These are phyloP conservation scores for Eleginops maclovinus DNA, from an alignment of 2,113 vertebrate genomes.

Conservation along the genomic window DNA sequence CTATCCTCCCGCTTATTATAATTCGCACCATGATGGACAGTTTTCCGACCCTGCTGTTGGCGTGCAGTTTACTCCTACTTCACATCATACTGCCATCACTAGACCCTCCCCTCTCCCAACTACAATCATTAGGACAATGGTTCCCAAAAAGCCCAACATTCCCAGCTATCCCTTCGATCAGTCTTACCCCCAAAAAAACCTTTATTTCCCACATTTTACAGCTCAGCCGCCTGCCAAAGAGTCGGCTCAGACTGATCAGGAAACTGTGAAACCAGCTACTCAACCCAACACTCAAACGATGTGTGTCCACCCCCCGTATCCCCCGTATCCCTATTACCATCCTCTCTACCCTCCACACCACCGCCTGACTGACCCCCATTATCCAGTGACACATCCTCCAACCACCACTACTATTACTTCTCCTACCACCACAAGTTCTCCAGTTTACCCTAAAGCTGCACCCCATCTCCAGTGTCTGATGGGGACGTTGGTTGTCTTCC, in stretches of 20 bases:
- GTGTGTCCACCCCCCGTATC: constrained; percentile 45
- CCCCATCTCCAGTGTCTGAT: constrained; percentile 60
- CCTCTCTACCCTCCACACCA: constrained; percentile 7
- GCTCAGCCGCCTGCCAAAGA: neutral
- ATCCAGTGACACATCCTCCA: constrained; percentile 16
- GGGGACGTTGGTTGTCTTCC: constrained; percentile 52
- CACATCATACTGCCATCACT: neutral
- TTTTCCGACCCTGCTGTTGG: neutral
- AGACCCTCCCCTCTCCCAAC: neutral
- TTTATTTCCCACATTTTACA: neutral
- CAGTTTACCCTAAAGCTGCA: neutral
- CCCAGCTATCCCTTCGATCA: constrained; percentile 5
- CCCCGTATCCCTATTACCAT: constrained; percentile 26
- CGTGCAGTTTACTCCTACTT: neutral
- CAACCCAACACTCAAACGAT: neutral
- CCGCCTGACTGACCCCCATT: constrained; percentile 4
- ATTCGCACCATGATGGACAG: constrained; percentile 13
- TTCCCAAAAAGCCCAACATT: constrained; percentile 1
- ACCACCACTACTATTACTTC: neutral
- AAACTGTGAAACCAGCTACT: constrained; percentile 15
- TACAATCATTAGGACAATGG: neutral
- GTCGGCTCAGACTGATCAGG: neutral
- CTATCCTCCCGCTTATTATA: constrained; percentile 10
- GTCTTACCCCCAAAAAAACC: constrained; percentile 9
- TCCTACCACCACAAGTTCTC: constrained; percentile 3